Evolutionary conservation across 2,888 invertebrate species (phyloP).

Genomic region (Aphodius sticticus): DNA sequence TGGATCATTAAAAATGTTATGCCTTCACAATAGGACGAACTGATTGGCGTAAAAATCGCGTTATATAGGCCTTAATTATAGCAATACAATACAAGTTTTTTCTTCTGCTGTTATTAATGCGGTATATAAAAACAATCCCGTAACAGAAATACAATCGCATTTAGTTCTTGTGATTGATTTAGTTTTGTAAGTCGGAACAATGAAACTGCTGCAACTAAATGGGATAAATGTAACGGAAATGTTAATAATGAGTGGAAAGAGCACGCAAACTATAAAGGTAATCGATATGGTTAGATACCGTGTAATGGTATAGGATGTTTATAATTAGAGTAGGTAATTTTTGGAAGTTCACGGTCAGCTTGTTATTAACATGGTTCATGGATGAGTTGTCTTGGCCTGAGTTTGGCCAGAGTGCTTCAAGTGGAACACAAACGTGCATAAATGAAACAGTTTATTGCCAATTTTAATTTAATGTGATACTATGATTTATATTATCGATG

Average conservation of each 20-base stretch:
- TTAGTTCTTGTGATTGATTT: neutral
- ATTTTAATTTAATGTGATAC: too few relatives aligned
- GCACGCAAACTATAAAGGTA: neutral
- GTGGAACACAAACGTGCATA: too few relatives aligned
- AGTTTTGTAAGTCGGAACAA: neutral
- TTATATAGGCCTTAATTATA: neutral
- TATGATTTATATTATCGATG: too few relatives aligned
- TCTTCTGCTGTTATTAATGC: neutral
- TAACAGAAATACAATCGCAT: neutral
- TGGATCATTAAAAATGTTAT: neutral
- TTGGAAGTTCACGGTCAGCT: slow-evolving; percentile 4
- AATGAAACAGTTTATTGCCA: too few relatives aligned
- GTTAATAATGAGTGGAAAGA: neutral
- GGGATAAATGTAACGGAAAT: neutral
- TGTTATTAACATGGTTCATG: neutral
- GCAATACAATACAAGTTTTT: neutral
- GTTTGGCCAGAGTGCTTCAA: neutral
- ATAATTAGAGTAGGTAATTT: neutral
- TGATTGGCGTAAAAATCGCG: neutral
- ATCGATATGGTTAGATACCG: neutral
- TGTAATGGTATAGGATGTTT: neutral
- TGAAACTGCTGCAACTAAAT: neutral
- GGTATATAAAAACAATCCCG: neutral
- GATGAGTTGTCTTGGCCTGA: neutral
- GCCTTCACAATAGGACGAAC: neutral